phyloP scores from a whole-genome alignment of 2,113 vertebrate genomes.

The Labrus mixtus region DNA sequence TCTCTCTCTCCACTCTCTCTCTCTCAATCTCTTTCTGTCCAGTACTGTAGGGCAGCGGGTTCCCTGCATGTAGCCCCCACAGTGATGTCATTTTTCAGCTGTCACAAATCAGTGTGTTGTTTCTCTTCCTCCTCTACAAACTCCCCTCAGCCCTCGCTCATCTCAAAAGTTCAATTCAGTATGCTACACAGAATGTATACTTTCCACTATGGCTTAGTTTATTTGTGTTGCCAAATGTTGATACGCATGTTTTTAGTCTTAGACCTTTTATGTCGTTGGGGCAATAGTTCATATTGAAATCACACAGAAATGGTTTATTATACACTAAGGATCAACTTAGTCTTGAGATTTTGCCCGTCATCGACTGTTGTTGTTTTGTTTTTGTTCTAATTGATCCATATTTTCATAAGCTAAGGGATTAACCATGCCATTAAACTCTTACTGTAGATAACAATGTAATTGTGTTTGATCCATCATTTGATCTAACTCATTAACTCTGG shows the following conservation, averaged over 20 bases:
- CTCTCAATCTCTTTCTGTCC: constrained; percentile 5
- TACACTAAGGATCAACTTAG: too few relatives aligned
- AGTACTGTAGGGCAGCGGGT: constrained; percentile 48
- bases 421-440: too few relatives aligned
- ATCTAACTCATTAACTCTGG: too few relatives aligned
- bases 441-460: too few relatives aligned
- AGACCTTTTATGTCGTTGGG: background rate
- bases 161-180: constrained; percentile 51
- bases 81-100: constrained; percentile 60
- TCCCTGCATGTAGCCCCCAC: constrained; percentile 58
- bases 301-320: too few relatives aligned
- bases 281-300: background rate
- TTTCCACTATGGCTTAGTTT: constrained; percentile 1
- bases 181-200: constrained; percentile 19
- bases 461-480: too few relatives aligned
- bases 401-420: too few relatives aligned
- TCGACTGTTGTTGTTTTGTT: too few relatives aligned
- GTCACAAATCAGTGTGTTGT: constrained; percentile 64
- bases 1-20: background rate
- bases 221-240: background rate
- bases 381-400: too few relatives aligned
- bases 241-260: background rate
- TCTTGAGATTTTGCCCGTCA: too few relatives aligned
- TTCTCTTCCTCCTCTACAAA: constrained; percentile 61
- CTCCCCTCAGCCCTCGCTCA: constrained; percentile 53